Percentiles rank a stretch among this genome's conserved stretches.
phyloP scores from a whole-genome alignment of 2,888 invertebrate genomes.

The Coenonympha glycerion region DNA sequence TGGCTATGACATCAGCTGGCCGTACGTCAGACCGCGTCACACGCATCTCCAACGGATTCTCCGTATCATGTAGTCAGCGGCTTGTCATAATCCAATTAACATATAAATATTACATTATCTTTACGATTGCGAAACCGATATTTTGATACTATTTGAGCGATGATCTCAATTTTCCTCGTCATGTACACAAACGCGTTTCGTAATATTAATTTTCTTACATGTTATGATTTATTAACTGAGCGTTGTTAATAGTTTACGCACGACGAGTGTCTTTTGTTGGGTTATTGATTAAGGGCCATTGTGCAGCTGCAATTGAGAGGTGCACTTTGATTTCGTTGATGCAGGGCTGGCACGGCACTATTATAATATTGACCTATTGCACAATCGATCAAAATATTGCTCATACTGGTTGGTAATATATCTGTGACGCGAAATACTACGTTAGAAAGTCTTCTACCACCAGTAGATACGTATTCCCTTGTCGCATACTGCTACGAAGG shows the following conservation, averaged over 20 bases:
- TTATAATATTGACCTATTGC: too few species aligned
- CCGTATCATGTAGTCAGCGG: constrained; percentile 48
- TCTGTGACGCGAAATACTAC: too few species aligned
- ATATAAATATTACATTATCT: constrained; percentile 44
- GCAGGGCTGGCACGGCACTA: constrained; percentile 16
- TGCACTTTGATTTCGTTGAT: constrained; percentile 40
- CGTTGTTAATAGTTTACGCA: constrained; percentile 16
- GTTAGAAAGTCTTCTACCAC: too few species aligned
- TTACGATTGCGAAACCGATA: constrained; percentile 37
- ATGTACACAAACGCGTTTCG: constrained; percentile 10
- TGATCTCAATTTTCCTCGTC: constrained; percentile 17
- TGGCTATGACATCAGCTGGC: constrained; percentile 63
- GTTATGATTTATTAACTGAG: constrained; percentile 23
- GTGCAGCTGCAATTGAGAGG: constrained; percentile 33
- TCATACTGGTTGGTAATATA: too few species aligned
- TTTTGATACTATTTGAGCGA: constrained; percentile 13
- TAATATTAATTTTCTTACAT: constrained; percentile 5
- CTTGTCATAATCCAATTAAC: constrained; percentile 52
- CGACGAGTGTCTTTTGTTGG: constrained; percentile 17
- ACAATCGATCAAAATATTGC: too few species aligned
- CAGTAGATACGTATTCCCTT: too few species aligned
- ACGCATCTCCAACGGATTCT: constrained; percentile 46
- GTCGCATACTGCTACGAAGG: too few species aligned
- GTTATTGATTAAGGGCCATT: constrained; percentile 32
- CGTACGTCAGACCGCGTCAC: constrained; percentile 62